Conservation (phyloP, 2,888 invertebrate genomes). For the Heliconius erato region DNA sequence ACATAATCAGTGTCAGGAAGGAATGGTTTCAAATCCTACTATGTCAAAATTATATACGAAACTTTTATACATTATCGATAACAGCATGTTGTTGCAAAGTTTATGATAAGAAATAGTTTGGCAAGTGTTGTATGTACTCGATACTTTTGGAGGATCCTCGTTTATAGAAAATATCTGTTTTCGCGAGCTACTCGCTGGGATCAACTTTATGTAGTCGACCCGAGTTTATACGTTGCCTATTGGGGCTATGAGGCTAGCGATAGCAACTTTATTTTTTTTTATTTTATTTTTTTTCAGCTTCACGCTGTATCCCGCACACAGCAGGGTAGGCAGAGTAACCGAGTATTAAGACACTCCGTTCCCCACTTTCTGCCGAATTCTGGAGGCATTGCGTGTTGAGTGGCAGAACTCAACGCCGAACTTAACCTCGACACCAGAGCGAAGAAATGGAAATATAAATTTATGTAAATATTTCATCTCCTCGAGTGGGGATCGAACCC, state of each 20-base stretch:
- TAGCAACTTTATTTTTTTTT: neutral
- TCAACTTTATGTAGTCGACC: slow-evolving; percentile 46
- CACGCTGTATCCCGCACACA: no score
- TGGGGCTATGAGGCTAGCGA: slow-evolving; percentile 24
- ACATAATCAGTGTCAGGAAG: no score
- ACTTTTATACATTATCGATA: neutral
- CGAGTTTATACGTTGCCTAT: slow-evolving; percentile 41
- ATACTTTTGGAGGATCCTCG: slow-evolving; percentile 24
- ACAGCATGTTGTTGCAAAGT: slow-evolving; percentile 13
- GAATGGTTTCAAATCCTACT: neutral
- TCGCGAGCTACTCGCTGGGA: slow-evolving; percentile 40
- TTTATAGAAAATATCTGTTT: slow-evolving; percentile 43
- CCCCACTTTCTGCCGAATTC: no score
- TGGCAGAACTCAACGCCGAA: no score
- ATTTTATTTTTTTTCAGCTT: no score
- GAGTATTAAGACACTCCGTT: no score
- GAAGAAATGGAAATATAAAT: no score
- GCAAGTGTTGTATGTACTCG: slow-evolving; percentile 8
- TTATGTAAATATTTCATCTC: no score
- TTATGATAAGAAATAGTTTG: neutral
- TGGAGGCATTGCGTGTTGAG: no score
- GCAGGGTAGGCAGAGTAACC: no score
- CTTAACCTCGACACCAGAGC: no score
- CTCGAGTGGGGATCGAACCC: no score
- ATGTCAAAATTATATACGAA: neutral